Evolutionary conservation across 2,797 vertebrate species (phyloP), one percentile per base, ranked within the genome.

Genomic region (Dipus sagitta): DNA sequence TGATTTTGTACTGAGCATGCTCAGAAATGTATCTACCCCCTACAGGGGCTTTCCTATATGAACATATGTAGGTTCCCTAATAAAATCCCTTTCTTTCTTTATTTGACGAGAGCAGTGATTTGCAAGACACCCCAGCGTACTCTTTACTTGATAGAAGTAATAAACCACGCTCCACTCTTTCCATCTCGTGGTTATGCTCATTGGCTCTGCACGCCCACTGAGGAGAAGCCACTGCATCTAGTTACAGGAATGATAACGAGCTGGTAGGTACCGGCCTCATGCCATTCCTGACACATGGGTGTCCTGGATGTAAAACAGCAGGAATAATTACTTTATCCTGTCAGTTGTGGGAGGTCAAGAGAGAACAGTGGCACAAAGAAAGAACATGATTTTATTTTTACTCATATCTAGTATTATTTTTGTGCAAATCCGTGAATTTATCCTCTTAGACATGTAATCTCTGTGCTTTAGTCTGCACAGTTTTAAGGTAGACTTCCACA

Each of bases 401-500:
- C 20, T 86, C 71, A 78, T 58, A 90, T 30, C 24, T 77, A 62
- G 71, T 94, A 77, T 76, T 70, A 42, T 13, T 84, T 91, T 87
- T 23, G 24, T 77, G 92, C 62, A 76, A 72, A 88, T 67, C 12
- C 38, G 86, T 34, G 24, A 12, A 76, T 24, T n/a, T 74, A 47
- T 92, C 30, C 38, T 60, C 67, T 88, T 77, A 76, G 64, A 68
- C 15, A 34, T 92, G 89, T 87, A 81, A 82, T 81, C 28, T 88
- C 68, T 24, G 30, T 60, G n/a, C 30, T 86, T 95, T 21, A 30
- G 15, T 68, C 42, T 38, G 84, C 24, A 77, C 21, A 64, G 83
- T 32, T 70, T 26, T 14, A 70, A 87, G 24, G 60, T 60, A 94
- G 54, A 70, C 60, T 2, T 90, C 26, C 6, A 60, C 28, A 72